Evolutionary conservation across 2,113 vertebrate species (phyloP), one percentile per base, ranked within the genome.

Genomic region (Caranx melampygus): DNA sequence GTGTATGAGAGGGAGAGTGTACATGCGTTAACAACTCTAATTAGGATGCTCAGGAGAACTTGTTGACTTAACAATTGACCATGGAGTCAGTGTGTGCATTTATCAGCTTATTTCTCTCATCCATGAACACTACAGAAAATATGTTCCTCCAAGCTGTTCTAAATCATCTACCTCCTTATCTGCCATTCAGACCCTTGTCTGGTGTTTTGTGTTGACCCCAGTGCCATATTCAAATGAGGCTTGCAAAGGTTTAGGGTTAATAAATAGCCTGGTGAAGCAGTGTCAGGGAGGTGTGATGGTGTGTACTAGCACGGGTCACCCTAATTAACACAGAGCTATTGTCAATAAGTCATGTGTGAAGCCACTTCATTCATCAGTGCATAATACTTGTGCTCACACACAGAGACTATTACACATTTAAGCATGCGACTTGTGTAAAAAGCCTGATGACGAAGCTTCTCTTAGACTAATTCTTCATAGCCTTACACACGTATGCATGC

Each of bases 331-430:
- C 82, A 31, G 61, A 20, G 57, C 58, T 66, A 82, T 64, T 88
- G 82, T 89, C 78, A 88, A 88, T 84, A 91, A 89, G 88, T 89
- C 79, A 83, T 80, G 88, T 84, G 86, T 92, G 87, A 90, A 91
- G 78, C 73, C 84, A 70, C 65, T 68, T 62, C 51, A 84, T 83
- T 68, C 59, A 82, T 75, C 60, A 75, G 69, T 69, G 77, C 60
- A 61, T 78, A 77, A 85, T 70, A 74, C 58, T 51, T 71, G 73
- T 74, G 72, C 89, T 83, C 49, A 71, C 78, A 75, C 83, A 78
- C 65, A 77, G 60, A 77, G 60, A 14, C 74, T 55, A 7, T 69
- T 62, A 67, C 58, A 57, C 64, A 76, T 60, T 63, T 20, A 70
- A 47, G 14, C 26, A 3, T 61, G 42, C 59, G 35, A 52, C 11